phyloP scores from a whole-genome alignment of 2,113 vertebrate species.

The Elaphurus davidianus region DNA sequence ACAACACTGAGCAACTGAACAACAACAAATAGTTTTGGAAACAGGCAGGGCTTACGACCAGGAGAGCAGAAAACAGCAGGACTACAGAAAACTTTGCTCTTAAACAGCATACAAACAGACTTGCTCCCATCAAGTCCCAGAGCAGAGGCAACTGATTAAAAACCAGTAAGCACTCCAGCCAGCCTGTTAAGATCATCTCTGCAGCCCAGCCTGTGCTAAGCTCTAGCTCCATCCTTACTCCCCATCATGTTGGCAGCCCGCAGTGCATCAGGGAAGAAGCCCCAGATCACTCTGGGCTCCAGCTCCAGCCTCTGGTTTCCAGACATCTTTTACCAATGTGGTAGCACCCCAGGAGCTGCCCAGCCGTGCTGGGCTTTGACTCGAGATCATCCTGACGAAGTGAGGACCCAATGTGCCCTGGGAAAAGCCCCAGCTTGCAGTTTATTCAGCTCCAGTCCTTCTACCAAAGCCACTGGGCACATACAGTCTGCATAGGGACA shows the following conservation, averaged over 20 bases:
- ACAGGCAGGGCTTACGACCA: background rate
- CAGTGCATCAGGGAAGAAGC: background rate
- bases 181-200: background rate
- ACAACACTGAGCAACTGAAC: background rate
- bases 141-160: background rate
- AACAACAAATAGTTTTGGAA: background rate
- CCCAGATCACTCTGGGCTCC: rapidly evolving
- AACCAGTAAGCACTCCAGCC: background rate
- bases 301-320: background rate
- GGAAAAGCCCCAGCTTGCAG: background rate
- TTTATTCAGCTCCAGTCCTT: background rate
- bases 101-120: background rate
- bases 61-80: background rate
- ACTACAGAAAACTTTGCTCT: background rate
- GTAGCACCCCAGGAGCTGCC: background rate
- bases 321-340: background rate
- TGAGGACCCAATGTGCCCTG: background rate
- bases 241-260: background rate
- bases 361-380: background rate
- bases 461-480: background rate
- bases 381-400: background rate
- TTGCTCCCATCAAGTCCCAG: background rate
- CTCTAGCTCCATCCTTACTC: background rate
- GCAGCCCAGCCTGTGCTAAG: background rate
- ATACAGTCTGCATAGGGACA: rapidly evolving